These are phyloP conservation scores for Protophormia terraenovae DNA, from an alignment of 2,888 invertebrate genomes.

Conservation along the genomic window DNA sequence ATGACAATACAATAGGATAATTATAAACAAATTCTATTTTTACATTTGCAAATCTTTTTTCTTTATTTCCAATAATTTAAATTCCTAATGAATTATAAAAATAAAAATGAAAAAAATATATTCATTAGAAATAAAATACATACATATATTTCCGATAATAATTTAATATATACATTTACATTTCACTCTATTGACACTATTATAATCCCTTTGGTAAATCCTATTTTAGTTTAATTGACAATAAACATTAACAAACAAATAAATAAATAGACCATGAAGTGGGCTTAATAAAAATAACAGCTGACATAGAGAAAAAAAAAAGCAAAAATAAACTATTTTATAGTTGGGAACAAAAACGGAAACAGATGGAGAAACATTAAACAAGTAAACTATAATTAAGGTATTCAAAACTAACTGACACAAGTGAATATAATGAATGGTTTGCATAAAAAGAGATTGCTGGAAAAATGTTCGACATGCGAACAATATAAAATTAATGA, in stretches of 20 bases:
- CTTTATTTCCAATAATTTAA: neutral
- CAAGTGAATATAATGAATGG: neutral
- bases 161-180: constrained; percentile 39
- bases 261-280: constrained; percentile 39
- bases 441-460: neutral
- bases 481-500: neutral
- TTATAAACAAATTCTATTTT: constrained; percentile 28
- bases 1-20: constrained; percentile 39
- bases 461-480: neutral
- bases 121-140: neutral
- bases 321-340: neutral
- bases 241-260: constrained; percentile 45
- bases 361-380: neutral
- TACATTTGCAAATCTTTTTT: neutral
- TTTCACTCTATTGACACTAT: constrained; percentile 50
- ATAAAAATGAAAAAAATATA: neutral
- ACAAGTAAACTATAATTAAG: constrained; percentile 23
- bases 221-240: constrained; percentile 58
- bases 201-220: constrained; percentile 64
- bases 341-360: neutral
- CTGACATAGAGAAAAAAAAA: constrained; percentile 4
- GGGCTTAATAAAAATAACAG: constrained; percentile 40
- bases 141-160: neutral
- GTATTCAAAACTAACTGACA: neutral
- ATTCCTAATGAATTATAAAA: neutral